A percentile compares a stretch with the other conserved stretches of the same genome.
phyloP scores from a whole-genome alignment of 1,140 invertebrate species.

The Pseudomyrmex sp. region DNA sequence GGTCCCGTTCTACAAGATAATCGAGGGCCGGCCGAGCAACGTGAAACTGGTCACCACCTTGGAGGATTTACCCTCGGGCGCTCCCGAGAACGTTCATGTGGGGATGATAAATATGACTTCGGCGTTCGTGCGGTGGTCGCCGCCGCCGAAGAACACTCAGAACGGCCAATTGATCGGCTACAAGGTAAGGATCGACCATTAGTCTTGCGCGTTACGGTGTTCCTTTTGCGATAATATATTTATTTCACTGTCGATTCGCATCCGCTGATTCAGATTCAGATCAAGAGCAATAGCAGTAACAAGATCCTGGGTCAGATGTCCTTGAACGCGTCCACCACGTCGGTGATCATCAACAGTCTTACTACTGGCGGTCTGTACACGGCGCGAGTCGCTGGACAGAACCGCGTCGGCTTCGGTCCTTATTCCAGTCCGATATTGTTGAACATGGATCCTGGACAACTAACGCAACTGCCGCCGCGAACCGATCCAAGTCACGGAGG shows the following conservation, averaged over 20 bases:
- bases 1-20: slow-evolving; percentile 93
- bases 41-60: slow-evolving; percentile 89
- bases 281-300: slow-evolving; percentile 87
- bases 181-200: slow-evolving; percentile 86
- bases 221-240: too few species aligned
- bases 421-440: slow-evolving; percentile 88
- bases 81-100: slow-evolving; percentile 93
- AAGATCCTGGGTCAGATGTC: slow-evolving; percentile 89
- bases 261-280: slow-evolving; percentile 86
- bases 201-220: neutral
- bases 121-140: slow-evolving; percentile 92
- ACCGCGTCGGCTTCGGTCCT: slow-evolving; percentile 89
- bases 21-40: slow-evolving; percentile 93
- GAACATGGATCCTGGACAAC: slow-evolving; percentile 87
- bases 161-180: slow-evolving; percentile 94
- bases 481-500: slow-evolving; percentile 85
- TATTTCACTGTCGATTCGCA: slow-evolving; percentile 14
- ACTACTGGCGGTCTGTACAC: slow-evolving; percentile 90
- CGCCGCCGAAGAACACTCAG: slow-evolving; percentile 91
- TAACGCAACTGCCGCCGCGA: slow-evolving; percentile 85
- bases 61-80: slow-evolving; percentile 90
- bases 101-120: slow-evolving; percentile 94
- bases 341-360: slow-evolving; percentile 90
- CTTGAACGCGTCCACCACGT: slow-evolving; percentile 90
- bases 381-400: slow-evolving; percentile 91